Evolutionary conservation across 2,888 invertebrate species (phyloP).

Genomic region (Antheraea assamensis): DNA sequence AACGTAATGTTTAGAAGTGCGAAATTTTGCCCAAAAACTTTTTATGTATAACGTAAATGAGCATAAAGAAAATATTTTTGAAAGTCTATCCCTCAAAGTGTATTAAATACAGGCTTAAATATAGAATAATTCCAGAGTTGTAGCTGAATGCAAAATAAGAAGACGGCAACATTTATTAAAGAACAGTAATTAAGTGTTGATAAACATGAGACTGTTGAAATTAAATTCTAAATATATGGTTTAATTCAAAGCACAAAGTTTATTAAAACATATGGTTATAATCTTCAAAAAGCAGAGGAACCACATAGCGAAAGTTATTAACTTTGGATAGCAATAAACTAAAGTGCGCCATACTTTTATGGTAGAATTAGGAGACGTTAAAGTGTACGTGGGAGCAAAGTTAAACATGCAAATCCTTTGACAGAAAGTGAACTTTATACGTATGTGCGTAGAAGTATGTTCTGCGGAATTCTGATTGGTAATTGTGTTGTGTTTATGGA

Average conservation of each 20-base stretch:
- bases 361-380: conserved; percentile 70
- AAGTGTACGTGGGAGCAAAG: conserved; percentile 43
- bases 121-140: too few relatives aligned
- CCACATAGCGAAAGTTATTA: conserved; percentile 50
- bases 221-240: not conserved
- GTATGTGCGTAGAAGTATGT: conserved; percentile 30
- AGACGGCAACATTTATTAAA: too few relatives aligned
- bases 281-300: not conserved
- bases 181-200: too few relatives aligned
- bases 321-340: conserved; percentile 78
- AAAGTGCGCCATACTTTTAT: conserved; percentile 76
- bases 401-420: conserved; percentile 11
- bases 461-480: conserved; percentile 33
- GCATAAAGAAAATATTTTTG: too few relatives aligned
- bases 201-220: not conserved
- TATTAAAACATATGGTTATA: not conserved
- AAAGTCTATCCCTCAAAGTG: too few relatives aligned
- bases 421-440: conserved; percentile 34
- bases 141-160: too few relatives aligned
- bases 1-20: too few relatives aligned
- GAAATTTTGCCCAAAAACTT: too few relatives aligned
- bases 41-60: too few relatives aligned
- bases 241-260: not conserved
- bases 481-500: conserved; percentile 65
- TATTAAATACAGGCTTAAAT: too few relatives aligned